Evolutionary conservation across 2,888 invertebrate species (phyloP).

Genomic region (Drosophila rellima): DNA sequence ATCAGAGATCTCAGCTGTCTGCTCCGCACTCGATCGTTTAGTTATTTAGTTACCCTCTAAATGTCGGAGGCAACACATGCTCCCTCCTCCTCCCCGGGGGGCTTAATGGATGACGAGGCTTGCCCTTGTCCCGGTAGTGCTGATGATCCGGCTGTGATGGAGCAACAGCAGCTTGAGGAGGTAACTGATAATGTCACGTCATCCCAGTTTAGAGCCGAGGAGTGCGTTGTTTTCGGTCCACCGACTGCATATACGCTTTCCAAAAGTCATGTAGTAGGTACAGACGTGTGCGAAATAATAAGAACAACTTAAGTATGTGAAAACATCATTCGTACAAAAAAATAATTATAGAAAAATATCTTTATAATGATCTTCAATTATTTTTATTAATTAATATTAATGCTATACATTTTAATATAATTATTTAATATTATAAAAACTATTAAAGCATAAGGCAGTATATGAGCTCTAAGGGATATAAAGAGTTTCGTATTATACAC

Average conservation of each 20-base stretch:
- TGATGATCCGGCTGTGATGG: constrained; percentile 46
- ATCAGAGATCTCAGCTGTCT: constrained; percentile 32
- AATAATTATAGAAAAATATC: too few relatives aligned
- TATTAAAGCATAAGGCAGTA: too few relatives aligned
- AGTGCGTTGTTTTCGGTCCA: constrained; percentile 24
- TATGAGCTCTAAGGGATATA: too few relatives aligned
- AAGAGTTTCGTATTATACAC: too few relatives aligned
- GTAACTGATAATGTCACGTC: constrained; percentile 53
- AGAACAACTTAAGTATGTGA: too few relatives aligned
- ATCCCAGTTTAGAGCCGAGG: constrained; percentile 7
- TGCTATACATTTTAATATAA: too few relatives aligned
- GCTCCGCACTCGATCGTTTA: constrained; percentile 44
- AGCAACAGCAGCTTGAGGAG: constrained; percentile 58
- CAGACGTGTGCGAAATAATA: too few relatives aligned
- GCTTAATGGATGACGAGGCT: constrained; percentile 29
- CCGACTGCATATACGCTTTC: constrained; percentile 31
- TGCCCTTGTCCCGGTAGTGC: constrained; percentile 30
- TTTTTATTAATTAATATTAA: too few relatives aligned
- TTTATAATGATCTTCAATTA: too few relatives aligned
- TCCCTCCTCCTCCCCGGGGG: constrained; percentile 26
- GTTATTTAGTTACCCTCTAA: constrained; percentile 13
- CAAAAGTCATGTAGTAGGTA: not conserved
- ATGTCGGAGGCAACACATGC: constrained; percentile 42
- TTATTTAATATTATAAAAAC: too few relatives aligned
- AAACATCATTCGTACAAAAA: too few relatives aligned